Evolutionary conservation across 1,140 invertebrate genomes (phyloP).

Genomic region (Brachionus rubens): DNA sequence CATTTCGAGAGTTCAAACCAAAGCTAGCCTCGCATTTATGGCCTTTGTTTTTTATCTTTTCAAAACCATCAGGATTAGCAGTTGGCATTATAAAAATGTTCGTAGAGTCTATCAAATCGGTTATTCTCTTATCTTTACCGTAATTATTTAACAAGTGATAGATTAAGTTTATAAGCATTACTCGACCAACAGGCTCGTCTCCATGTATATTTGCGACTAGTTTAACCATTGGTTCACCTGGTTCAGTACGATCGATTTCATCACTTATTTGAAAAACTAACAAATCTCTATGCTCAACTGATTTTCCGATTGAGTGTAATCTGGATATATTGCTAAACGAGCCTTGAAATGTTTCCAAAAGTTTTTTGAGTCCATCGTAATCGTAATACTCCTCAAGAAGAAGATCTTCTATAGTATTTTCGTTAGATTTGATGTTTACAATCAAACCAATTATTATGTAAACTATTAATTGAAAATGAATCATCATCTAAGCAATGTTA

Average conservation of each 20-base stretch:
- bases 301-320: conserved; percentile 80
- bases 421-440: neutral
- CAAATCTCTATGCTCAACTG: conserved; percentile 65
- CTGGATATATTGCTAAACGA: conserved; percentile 75
- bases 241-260: conserved; percentile 69
- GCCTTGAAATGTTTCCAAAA: conserved; percentile 8
- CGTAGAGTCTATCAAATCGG: conserved; percentile 62
- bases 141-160: conserved; percentile 57
- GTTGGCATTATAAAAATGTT: conserved; percentile 79
- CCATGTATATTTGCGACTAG: conserved; percentile 88
- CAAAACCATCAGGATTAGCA: conserved; percentile 75
- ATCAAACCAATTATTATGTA: too few species aligned
- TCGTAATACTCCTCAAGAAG: conserved; percentile 18
- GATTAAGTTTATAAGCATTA: conserved; percentile 75
- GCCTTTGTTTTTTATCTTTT: neutral
- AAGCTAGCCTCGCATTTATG: conserved; percentile 46
- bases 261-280: conserved; percentile 59
- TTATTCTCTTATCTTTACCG: conserved; percentile 3
- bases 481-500: too few species aligned
- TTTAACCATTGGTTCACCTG: conserved; percentile 72
- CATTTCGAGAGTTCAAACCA: conserved; percentile 72
- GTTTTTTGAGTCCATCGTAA: conserved; percentile 1
- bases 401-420: neutral
- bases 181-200: conserved; percentile 80
- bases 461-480: too few species aligned